Percentiles rank a stretch among this genome's conserved stretches.
Evolutionary conservation across 2,113 vertebrate species (phyloP).

Genomic region (Antechinus stuartii): DNA sequence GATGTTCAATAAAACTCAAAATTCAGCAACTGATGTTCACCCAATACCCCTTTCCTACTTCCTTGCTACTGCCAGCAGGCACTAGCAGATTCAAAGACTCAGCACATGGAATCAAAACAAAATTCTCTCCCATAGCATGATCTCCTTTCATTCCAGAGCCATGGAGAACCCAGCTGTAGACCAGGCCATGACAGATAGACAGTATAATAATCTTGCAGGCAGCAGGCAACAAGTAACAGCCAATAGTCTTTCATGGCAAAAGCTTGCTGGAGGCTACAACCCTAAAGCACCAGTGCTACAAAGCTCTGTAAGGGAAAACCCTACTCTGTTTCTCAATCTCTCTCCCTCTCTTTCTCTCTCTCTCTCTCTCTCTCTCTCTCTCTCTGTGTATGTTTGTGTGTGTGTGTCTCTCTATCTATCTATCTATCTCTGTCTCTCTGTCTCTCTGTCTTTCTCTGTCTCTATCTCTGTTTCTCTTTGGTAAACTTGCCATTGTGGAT

Average conservation of each 20-base stretch:
- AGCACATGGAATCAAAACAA: background rate
- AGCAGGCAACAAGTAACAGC: no score
- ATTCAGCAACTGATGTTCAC: background rate
- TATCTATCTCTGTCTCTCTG: no score
- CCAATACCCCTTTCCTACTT: background rate
- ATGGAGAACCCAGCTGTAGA: background rate
- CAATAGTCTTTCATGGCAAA: background rate
- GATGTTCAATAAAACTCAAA: background rate
- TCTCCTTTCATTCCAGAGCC: background rate
- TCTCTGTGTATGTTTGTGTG: accelerated
- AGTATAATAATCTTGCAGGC: background rate
- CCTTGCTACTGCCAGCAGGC: background rate
- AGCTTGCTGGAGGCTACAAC: background rate
- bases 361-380: no score
- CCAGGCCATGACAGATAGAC: background rate
- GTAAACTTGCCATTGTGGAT: no score
- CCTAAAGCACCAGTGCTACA: background rate
- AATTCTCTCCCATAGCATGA: background rate
- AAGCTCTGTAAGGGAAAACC: background rate
- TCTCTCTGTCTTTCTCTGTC: no score
- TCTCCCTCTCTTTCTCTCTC: no score
- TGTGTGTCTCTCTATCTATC: no score
- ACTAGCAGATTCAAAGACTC: background rate
- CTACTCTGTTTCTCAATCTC: background rate
- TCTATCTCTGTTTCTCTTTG: no score